These are phyloP conservation scores for Ctenosaura bakeri DNA, from an alignment of 2,797 vertebrate species.

Conservation along the genomic window DNA sequence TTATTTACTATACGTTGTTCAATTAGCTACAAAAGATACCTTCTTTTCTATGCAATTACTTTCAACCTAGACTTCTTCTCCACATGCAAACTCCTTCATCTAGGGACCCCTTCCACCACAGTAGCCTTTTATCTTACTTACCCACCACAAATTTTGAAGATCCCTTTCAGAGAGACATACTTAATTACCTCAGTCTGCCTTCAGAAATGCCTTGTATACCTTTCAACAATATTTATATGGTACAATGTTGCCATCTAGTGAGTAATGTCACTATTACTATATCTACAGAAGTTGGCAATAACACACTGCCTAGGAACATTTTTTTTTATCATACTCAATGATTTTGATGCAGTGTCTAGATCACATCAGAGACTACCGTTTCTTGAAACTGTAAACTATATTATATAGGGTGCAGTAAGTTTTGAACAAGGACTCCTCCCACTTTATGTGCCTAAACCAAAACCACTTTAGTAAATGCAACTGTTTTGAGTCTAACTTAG, in stretches of 20 bases:
- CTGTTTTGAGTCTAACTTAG: neutral
- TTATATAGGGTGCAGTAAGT: neutral
- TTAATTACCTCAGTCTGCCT: constrained; percentile 5
- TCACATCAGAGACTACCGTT: neutral
- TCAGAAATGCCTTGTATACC: neutral
- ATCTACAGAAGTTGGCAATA: neutral
- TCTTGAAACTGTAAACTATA: neutral
- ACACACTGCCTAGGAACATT: neutral
- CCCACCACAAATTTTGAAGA: constrained; percentile 23
- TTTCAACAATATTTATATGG: constrained; percentile 30
- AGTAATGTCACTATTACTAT: constrained; percentile 41
- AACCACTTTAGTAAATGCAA: neutral
- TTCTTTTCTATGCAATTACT: neutral
- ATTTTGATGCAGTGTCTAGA: constrained; percentile 32
- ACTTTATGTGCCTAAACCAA: neutral
- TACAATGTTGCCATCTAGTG: constrained; percentile 75
- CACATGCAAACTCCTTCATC: neutral
- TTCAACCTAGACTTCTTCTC: neutral
- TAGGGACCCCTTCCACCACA: neutral
- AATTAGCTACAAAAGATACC: neutral
- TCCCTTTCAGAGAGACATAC: neutral
- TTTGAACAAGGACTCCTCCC: neutral
- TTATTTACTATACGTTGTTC: neutral
- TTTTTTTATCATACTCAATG: constrained; percentile 23
- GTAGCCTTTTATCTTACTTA: constrained; percentile 38